Conservation (phyloP, 2,888 invertebrate species). For the Strigamia transsilvanica region DNA sequence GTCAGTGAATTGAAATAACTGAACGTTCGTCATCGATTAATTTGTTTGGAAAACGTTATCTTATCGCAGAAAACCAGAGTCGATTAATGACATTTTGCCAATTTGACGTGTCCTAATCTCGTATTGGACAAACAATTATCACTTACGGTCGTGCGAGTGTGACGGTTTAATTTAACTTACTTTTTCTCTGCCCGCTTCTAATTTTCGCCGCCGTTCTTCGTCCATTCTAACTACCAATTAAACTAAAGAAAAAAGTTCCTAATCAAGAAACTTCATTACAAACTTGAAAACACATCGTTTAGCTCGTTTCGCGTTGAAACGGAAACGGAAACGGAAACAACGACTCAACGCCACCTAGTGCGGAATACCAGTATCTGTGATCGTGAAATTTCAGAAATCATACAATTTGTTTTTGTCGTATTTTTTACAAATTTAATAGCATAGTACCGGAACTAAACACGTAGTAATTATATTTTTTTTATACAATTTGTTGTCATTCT, state of each 20-base stretch:
- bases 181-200: constrained; percentile 9
- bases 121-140: too few species aligned
- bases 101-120: not conserved
- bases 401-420: too few species aligned
- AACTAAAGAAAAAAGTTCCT: not conserved
- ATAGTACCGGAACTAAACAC: too few species aligned
- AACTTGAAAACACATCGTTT: constrained; percentile 1
- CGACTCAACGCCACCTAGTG: not conserved
- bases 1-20: not conserved
- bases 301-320: not conserved
- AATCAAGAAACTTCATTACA: not conserved
- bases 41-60: not conserved
- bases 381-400: too few species aligned
- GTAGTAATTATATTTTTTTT: too few species aligned
- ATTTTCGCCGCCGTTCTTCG: not conserved
- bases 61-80: not conserved
- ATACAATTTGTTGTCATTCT: too few species aligned
- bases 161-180: not conserved
- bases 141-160: not conserved
- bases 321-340: not conserved
- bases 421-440: too few species aligned
- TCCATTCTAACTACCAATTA: not conserved
- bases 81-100: not conserved
- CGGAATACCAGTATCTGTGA: not conserved
- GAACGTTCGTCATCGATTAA: not conserved